Base-by-base conservation (phyloP, 2,113 vertebrate species). In the Rhabdomys dilectus region DNA sequence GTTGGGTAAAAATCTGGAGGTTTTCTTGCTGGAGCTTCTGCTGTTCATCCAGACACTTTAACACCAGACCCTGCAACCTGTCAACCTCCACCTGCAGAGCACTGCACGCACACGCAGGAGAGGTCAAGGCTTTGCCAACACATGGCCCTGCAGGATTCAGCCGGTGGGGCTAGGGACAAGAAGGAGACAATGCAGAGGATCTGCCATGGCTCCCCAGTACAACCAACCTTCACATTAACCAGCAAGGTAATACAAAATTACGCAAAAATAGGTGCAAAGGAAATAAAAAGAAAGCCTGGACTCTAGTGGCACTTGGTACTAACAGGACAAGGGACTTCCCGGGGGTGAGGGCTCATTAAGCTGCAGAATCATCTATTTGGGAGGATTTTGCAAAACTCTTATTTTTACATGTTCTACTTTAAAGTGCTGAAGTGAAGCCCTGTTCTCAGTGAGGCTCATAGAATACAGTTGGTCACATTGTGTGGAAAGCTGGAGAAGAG, bases 11-110 rank as follows among this genome's bases (percentile, higher is more conserved):
- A 94, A 99, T 98, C 91, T 94, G 97, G 93, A 98, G 1, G 16
- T 99, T 99, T 93, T 98, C 98, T 93, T 98, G 97, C 88, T 99
- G 98, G 58, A 98, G 96, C 86, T 96, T 97, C 97, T 99, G 98
- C 94, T 99, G 98, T 91, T 99, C 98, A 78, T 98, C 97, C 97
- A 99, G 96, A 98, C 98, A 99, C 95, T 98, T 97, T 39, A 98
- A 97, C 95, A 99, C 98, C 96, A 99, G 94, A 66, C 96, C 97
- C 93, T 98, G 98, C 81, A 99, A 81, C 29, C 98, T 97, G 0
- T 93, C 91, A 15, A 99, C 98, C 95, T 99, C 99, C 39, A 90
- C 91, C 77, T 94, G 98, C 97, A 98, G 98, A 94, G 97, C 62
- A 62, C 97, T 96, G 94, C 98, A 99, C 26, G 80, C 98, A 91